Percentiles rank a stretch among this genome's conserved stretches.
phyloP scores from a whole-genome alignment of 2,888 invertebrate genomes.

The Cheilosia vulpina region DNA sequence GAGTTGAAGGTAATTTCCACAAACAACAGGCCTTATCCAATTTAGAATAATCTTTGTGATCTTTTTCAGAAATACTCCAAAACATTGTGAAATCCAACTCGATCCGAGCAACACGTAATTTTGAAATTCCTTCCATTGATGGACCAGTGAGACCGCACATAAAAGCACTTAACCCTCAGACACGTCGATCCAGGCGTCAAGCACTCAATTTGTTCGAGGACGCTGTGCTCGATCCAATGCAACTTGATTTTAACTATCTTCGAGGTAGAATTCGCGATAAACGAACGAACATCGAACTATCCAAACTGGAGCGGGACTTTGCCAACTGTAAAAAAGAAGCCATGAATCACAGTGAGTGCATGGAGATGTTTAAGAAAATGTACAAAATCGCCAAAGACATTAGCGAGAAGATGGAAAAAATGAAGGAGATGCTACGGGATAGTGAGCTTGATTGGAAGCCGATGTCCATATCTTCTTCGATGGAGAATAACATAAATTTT shows the following conservation, averaged over 20 bases:
- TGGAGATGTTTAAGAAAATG: slow-evolving; percentile 80
- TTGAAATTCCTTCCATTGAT: background rate
- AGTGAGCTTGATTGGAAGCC: slow-evolving; percentile 76
- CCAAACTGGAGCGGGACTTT: slow-evolving; percentile 79
- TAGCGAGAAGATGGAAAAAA: slow-evolving; percentile 80
- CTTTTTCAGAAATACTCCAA: slow-evolving; percentile 31
- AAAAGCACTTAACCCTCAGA: background rate
- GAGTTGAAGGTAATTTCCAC: slow-evolving; percentile 31
- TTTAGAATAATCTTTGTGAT: background rate
- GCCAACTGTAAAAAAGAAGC: slow-evolving; percentile 80
- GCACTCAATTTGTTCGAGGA: slow-evolving; percentile 4
- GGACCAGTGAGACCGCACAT: background rate
- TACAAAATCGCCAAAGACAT: slow-evolving; percentile 81
- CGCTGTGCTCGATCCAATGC: slow-evolving; percentile 44
- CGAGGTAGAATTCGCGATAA: slow-evolving; percentile 79
- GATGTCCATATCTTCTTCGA: slow-evolving; percentile 74
- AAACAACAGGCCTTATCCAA: background rate
- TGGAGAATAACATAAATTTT: slow-evolving; percentile 37
- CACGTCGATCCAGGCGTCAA: background rate
- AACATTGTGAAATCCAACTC: background rate
- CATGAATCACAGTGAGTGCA: slow-evolving; percentile 77
- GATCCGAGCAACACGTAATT: background rate
- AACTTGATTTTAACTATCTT: slow-evolving; percentile 77
- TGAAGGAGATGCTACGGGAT: slow-evolving; percentile 80
- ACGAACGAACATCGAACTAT: slow-evolving; percentile 78